A percentile compares a stretch with the other conserved stretches of the same genome.
Evolutionary conservation across 2,888 invertebrate genomes (phyloP).

Genomic region (Drosophila cracens): DNA sequence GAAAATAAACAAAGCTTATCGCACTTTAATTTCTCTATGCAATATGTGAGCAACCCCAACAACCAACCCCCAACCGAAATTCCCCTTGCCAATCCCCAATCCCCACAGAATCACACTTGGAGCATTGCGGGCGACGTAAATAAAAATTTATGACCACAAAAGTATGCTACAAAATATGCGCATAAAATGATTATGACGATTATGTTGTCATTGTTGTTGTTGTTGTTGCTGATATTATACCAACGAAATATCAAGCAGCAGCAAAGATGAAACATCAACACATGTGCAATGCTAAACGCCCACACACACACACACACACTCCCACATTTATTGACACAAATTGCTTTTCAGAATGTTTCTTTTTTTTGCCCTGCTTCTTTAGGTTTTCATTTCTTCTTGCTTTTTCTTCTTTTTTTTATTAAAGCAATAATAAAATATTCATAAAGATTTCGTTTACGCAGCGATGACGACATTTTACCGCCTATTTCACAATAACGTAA

Average conservation of each 20-base stretch:
- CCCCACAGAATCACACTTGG: conserved; percentile 38
- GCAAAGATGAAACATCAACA: conserved; percentile 46
- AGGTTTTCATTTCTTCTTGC: conserved; percentile 4
- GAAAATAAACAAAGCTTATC: conserved; percentile 71
- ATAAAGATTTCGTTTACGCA: conserved; percentile 76
- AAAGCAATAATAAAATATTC: conserved; percentile 81
- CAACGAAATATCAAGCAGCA: conserved; percentile 39
- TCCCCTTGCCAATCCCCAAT: not conserved
- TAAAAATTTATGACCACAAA: conserved; percentile 77
- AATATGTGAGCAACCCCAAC: conserved; percentile 1
- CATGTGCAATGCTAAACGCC: conserved; percentile 48
- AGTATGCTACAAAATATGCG: conserved; percentile 73
- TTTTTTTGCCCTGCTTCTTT: conserved; percentile 22
- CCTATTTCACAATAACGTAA: conserved; percentile 59
- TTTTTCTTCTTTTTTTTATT: conserved; percentile 55
- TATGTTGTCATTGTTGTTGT: conserved; percentile 49
- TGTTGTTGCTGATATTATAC: conserved; percentile 39
- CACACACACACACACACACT: conserved; percentile 26
- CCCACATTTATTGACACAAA: conserved; percentile 80
- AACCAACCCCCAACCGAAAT: not conserved
- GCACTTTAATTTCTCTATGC: conserved; percentile 71
- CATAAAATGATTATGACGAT: conserved; percentile 81
- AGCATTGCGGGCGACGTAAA: conserved; percentile 61
- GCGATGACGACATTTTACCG: conserved; percentile 47
- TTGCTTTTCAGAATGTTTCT: conserved; percentile 67